Base-by-base conservation (phyloP, 1,140 invertebrate species). In the Drosophila albomicans region DNA sequence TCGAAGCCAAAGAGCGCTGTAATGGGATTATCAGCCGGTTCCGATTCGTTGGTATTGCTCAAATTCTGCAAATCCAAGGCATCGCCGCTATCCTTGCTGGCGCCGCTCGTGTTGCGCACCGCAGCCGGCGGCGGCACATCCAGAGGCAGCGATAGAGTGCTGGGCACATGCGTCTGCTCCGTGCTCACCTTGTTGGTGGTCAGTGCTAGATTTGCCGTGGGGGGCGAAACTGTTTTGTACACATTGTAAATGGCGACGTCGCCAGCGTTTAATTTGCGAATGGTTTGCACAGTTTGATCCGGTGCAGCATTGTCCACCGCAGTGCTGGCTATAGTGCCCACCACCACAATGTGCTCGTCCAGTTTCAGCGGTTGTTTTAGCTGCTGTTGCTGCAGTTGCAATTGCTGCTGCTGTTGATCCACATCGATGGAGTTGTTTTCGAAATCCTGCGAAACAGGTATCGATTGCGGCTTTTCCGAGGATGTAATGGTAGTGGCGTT, bases 371-470 rank as follows among this genome's bases (percentile, higher is more conserved):
- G 43, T 2, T 74, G 65, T 41, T 78, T 67, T 16, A 67, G 69
- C 35, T 66, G 67, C 28, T 61, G 75, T n/a, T 87, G 84, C 32
- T 86, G 91, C 8, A 3, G 91, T 88, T 74, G 65, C 41, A 75
- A 58, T 16, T 58, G 72, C 20, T 66, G 66, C 20, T 61, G 75
- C 13, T 86, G 84, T 28, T 89, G 91, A 65, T 92, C 91, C 10
- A 90, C 82, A 45, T 92, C 91, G 5, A 92, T 92, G 7, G 91
- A 92, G 63, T 92, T 92, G 58, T 92, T 92, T 62, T 92, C 91
- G 45, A 92, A 92, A 20, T 92, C 91, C 59, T 90, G 91, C 3
- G 87, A 70, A 25, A 91, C 41, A 5, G 78, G 59, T 32, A 90
- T 78, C 7, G 73, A 58, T 28, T 88, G 77, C 0, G 88, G 77